These are phyloP conservation scores for Leucophenga varia DNA, from an alignment of 1,140 invertebrate genomes.

Conservation along the genomic window DNA sequence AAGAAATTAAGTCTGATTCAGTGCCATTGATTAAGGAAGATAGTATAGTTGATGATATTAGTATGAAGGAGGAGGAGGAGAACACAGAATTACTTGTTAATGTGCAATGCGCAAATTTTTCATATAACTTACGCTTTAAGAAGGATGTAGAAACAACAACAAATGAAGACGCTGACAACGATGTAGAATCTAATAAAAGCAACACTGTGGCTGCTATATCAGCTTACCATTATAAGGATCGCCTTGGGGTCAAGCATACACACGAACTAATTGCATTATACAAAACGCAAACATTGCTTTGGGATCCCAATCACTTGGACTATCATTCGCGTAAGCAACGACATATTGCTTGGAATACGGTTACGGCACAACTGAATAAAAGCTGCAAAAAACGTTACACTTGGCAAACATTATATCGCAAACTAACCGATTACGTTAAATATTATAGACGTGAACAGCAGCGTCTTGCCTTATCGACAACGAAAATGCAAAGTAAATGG, in stretches of 20 bases:
- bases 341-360: slow-evolving; percentile 31
- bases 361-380: slow-evolving; percentile 27
- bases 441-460: slow-evolving; percentile 38
- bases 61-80: background rate
- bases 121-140: background rate
- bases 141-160: background rate
- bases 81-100: background rate
- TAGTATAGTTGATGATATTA: no score
- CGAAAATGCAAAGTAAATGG: slow-evolving; percentile 24
- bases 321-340: slow-evolving; percentile 26
- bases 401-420: slow-evolving; percentile 41
- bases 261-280: slow-evolving; percentile 29
- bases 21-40: no score
- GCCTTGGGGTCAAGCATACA: slow-evolving; percentile 23
- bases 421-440: slow-evolving; percentile 40
- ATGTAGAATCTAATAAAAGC: background rate
- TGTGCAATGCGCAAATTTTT: slow-evolving; percentile 1
- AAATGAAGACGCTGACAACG: background rate
- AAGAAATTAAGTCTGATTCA: no score
- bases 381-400: slow-evolving; percentile 4
- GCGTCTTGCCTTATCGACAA: slow-evolving; percentile 6
- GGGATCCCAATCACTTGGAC: slow-evolving; percentile 46
- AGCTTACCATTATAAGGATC: slow-evolving; percentile 3
- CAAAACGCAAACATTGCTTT: slow-evolving; percentile 29
- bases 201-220: background rate